phyloP scores from a whole-genome alignment of 1,140 invertebrate genomes.

The Drosophila nikananu region DNA sequence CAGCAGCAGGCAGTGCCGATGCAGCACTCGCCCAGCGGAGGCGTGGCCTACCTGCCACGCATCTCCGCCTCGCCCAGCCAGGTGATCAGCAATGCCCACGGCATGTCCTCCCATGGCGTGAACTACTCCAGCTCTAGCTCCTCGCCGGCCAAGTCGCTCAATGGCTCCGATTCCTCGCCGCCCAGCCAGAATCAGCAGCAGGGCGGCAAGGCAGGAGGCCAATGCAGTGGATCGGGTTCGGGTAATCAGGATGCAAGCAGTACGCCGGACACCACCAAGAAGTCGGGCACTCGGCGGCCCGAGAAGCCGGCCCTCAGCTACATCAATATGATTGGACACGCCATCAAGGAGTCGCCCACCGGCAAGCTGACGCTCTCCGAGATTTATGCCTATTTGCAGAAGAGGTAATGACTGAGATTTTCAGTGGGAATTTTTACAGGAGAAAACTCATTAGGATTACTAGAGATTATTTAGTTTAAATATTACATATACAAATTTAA shows the following conservation, averaged over 20 bases:
- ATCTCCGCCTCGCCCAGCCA: slow-evolving; percentile 62
- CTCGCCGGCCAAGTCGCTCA: slow-evolving; percentile 65
- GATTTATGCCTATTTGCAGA: slow-evolving; percentile 95
- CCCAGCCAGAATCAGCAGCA: slow-evolving; percentile 24
- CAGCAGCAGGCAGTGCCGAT: slow-evolving; percentile 39
- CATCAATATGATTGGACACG: slow-evolving; percentile 99
- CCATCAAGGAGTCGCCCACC: slow-evolving; percentile 95
- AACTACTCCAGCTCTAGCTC: slow-evolving; percentile 71
- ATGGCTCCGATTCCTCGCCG: slow-evolving; percentile 50
- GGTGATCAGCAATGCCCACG: slow-evolving; percentile 61
- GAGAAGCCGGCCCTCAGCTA: slow-evolving; percentile 99
- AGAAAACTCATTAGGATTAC: background rate
- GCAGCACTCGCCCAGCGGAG: slow-evolving; percentile 49
- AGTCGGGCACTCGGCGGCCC: slow-evolving; percentile 89
- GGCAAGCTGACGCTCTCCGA: slow-evolving; percentile 95
- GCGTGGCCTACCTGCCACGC: slow-evolving; percentile 36
- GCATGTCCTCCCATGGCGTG: slow-evolving; percentile 33
- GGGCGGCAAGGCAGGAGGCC: slow-evolving; percentile 12
- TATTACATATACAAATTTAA: background rate
- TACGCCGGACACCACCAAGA: slow-evolving; percentile 77
- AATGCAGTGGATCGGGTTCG: slow-evolving; percentile 1
- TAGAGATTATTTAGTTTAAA: background rate
- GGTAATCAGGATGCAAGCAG: slow-evolving; percentile 42
- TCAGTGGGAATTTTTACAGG: background rate
- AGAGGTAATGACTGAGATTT: slow-evolving; percentile 85